Evolutionary conservation across 2,113 vertebrate species (phyloP), one percentile per base, ranked within the genome.

Genomic region (Sylvicapra grimmia): DNA sequence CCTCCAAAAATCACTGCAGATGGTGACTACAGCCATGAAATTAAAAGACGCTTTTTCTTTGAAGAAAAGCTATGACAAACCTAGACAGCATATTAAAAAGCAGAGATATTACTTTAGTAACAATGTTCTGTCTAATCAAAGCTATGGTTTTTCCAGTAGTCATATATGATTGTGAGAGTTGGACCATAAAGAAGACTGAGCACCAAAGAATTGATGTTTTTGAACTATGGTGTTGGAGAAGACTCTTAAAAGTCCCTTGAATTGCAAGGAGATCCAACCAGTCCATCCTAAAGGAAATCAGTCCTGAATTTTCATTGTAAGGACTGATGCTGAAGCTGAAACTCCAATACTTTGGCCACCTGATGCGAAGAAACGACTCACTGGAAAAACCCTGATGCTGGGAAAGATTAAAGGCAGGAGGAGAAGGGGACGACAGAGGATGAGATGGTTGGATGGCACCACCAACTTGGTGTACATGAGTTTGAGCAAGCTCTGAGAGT

Each of bases 361-460:
- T 72, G 2, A 72, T 40, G 68, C 0, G 0, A 72, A 72, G 68
- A 72, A 72, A 3, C 0, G 0, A 72, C n/a, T 72, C n/a, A 72
- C 0, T 72, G n/a, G 68, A 23, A 72, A 72, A 72, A 72, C 19
- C 68, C n/a, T 72, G 19, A 12, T 72, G 68, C 68, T 72, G 19
- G 19, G n/a, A 72, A 72, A 72, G 68, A 72, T 72, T 72, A 12
- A 40, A 72, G 68, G 33, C 63, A 68, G 63, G 63, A 18, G 31
- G 19, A 72, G n/a, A 72, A 72, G 68, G 19, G 68, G 68, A 72
- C 0, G 5, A 40, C 19, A 40, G n/a, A 72, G 19, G 68, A 40
- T 68, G 33, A 68, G 16, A 68, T 23, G 19, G n/a, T 72, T 72
- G 19, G 19, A 72, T 23, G n/a, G 68, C 2, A 72, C n/a, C n/a